These are phyloP conservation scores for Drosophila anomelani DNA, from an alignment of 2,888 invertebrate genomes.

Conservation along the genomic window DNA sequence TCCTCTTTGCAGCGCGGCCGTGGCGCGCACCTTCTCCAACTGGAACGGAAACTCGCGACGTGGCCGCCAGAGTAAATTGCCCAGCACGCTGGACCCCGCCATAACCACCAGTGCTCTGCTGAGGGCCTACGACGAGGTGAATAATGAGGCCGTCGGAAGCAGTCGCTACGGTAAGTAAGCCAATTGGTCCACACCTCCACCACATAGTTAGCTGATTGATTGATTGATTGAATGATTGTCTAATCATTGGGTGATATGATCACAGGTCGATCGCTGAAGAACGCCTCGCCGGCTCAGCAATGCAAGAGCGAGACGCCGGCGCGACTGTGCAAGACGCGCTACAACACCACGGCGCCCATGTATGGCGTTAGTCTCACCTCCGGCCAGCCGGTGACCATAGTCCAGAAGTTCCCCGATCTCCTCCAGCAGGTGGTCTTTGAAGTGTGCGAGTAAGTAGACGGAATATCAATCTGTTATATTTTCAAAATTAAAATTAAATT, in stretches of 20 bases:
- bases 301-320: constrained; percentile 88
- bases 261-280: constrained; percentile 84
- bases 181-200: constrained; percentile 46
- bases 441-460: constrained; percentile 92
- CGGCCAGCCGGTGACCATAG: constrained; percentile 96
- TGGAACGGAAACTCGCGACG: constrained; percentile 89
- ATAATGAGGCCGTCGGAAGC: constrained; percentile 84
- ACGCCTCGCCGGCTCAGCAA: constrained; percentile 76
- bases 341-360: constrained; percentile 97
- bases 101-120: constrained; percentile 90
- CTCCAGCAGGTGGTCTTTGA: constrained; percentile 97
- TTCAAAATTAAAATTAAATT: not conserved
- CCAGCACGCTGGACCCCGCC: constrained; percentile 90
- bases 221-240: constrained; percentile 37
- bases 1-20: constrained; percentile 87
- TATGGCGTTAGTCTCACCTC: constrained; percentile 97
- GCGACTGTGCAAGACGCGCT: constrained; percentile 93
- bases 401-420: constrained; percentile 96
- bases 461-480: not conserved
- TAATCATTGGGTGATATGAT: constrained; percentile 17
- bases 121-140: constrained; percentile 86
- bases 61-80: constrained; percentile 87
- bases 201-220: constrained; percentile 38
- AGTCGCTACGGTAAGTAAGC: constrained; percentile 85
- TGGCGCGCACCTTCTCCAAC: constrained; percentile 90